phyloP scores from a whole-genome alignment of 2,888 invertebrate genomes.

The Napeogenes sylphis region DNA sequence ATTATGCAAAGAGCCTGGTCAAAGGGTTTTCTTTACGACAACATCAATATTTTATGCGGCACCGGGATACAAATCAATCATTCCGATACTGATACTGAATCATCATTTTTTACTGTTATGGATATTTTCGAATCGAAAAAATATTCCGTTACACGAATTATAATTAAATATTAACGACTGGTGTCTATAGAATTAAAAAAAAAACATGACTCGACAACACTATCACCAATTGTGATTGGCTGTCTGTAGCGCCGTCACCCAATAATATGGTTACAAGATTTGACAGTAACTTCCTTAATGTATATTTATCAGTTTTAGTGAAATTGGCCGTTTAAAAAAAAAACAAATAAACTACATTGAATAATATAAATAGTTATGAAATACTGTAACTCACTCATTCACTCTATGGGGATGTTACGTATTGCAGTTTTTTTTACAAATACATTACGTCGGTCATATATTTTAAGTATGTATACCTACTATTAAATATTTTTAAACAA shows the following conservation, averaged over 20 bases:
- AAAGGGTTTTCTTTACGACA: slow-evolving; percentile 51
- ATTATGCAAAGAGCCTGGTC: slow-evolving; percentile 70
- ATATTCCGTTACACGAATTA: background rate
- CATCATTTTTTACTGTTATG: slow-evolving; percentile 25
- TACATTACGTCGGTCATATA: too few relatives aligned
- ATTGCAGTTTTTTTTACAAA: too few relatives aligned
- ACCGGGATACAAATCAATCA: slow-evolving; percentile 56
- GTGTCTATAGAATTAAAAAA: background rate
- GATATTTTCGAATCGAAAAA: background rate
- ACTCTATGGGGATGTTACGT: too few relatives aligned
- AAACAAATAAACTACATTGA: too few relatives aligned
- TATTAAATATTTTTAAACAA: too few relatives aligned
- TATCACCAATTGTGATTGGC: too few relatives aligned
- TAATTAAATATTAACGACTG: background rate
- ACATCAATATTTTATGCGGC: slow-evolving; percentile 57
- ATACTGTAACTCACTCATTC: too few relatives aligned
- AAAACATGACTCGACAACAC: too few relatives aligned
- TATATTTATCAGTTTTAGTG: background rate
- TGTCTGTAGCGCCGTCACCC: slow-evolving; percentile 14
- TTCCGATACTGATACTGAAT: slow-evolving; percentile 39
- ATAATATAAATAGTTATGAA: too few relatives aligned
- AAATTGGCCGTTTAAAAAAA: too few relatives aligned
- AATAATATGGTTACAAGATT: background rate
- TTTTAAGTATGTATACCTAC: too few relatives aligned
- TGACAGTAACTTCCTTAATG: background rate